Evolutionary conservation across 1,140 invertebrate genomes (phyloP).

Genomic region (Zophobas atratus): DNA sequence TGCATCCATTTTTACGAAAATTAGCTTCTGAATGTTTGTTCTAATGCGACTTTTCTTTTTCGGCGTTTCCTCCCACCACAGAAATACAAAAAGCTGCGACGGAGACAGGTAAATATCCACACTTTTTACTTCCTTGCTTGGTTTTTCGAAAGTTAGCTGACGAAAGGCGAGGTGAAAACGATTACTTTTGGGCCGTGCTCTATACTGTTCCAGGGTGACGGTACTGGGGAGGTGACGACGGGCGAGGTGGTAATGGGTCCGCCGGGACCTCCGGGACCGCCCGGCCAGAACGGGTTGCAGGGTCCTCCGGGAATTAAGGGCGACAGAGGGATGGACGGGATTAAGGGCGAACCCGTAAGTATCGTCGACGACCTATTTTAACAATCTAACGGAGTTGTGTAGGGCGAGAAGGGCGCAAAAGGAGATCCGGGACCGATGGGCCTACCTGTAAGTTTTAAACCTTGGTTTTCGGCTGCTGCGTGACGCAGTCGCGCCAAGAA

Average conservation of each 20-base stretch:
- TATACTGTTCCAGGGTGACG: constrained; percentile 82
- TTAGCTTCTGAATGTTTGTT: constrained; percentile 26
- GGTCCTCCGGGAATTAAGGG: constrained; percentile 93
- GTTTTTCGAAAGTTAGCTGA: constrained; percentile 33
- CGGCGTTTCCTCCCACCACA: constrained; percentile 69
- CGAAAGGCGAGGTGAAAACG: not conserved
- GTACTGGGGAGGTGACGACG: constrained; percentile 80
- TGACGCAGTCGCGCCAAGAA: no score
- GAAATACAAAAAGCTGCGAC: constrained; percentile 93
- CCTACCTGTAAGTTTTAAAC: constrained; percentile 84
- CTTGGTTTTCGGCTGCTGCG: not conserved
- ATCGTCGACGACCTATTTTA: not conserved
- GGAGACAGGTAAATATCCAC: constrained; percentile 83
- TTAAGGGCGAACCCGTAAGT: constrained; percentile 89
- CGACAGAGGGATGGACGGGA: constrained; percentile 87
- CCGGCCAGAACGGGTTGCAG: constrained; percentile 82
- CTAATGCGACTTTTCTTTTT: constrained; percentile 60
- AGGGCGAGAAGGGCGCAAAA: constrained; percentile 93
- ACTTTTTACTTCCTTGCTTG: constrained; percentile 55
- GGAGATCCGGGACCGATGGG: constrained; percentile 96
- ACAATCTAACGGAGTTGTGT: constrained; percentile 31
- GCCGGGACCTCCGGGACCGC: constrained; percentile 86
- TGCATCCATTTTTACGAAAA: constrained; percentile 28
- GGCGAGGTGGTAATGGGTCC: constrained; percentile 82
- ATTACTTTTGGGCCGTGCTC: constrained; percentile 63